Evolutionary conservation across 2,113 vertebrate species (phyloP).

Genomic region (Hippopotamus amphibius): DNA sequence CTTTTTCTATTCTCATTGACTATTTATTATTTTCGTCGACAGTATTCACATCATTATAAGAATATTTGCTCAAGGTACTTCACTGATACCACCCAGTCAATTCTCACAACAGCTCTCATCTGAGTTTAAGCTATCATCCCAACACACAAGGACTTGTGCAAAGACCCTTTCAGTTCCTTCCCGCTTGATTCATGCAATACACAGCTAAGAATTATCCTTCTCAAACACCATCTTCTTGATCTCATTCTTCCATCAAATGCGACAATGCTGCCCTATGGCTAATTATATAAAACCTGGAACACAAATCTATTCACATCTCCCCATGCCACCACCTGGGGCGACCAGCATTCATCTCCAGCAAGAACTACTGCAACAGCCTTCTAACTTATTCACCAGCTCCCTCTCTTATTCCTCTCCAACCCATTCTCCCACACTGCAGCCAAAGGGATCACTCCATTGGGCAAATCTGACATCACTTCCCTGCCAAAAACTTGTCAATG

Average conservation of each 20-base stretch:
- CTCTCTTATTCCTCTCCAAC: neutral
- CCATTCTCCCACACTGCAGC: neutral
- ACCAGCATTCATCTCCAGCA: neutral
- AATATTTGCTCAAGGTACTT: neutral
- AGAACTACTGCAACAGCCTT: neutral
- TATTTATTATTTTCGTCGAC: neutral
- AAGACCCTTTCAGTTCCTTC: neutral
- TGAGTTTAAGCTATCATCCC: neutral
- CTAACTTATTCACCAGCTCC: neutral
- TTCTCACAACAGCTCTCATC: neutral
- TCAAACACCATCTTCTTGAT: slow-evolving; percentile 20
- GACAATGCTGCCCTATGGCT: neutral
- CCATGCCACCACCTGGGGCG: neutral
- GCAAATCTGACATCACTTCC: neutral
- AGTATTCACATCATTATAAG: neutral
- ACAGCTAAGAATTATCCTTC: slow-evolving; percentile 28
- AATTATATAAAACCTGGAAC: slow-evolving; percentile 37
- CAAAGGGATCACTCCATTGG: neutral
- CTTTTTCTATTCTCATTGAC: neutral
- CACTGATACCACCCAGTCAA: neutral
- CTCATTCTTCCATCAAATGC: neutral
- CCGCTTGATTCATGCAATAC: neutral
- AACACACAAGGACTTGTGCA: neutral
- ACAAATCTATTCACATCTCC: neutral
- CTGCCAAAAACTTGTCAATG: neutral